Evolutionary conservation across 2,888 invertebrate genomes (phyloP).

Genomic region (Drosophila austrosaltans): DNA sequence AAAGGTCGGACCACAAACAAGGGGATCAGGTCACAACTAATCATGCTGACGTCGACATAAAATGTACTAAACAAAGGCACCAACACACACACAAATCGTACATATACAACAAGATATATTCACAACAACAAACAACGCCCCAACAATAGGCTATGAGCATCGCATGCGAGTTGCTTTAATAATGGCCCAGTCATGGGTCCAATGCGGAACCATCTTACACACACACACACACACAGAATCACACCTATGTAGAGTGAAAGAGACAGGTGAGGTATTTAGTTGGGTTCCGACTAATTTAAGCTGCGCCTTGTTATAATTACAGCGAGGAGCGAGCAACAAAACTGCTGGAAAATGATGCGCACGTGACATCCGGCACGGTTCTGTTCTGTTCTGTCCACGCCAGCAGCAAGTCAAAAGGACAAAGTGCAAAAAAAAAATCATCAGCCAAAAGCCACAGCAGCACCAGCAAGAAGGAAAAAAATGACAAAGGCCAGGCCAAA

Average conservation of each 20-base stretch:
- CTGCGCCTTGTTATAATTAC: constrained; percentile 68
- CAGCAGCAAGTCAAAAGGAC: constrained; percentile 35
- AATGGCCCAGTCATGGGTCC: constrained; percentile 24
- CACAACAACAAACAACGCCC: constrained; percentile 45
- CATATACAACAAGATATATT: not conserved
- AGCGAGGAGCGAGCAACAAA: constrained; percentile 47
- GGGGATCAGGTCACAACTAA: constrained; percentile 52
- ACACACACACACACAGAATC: not conserved
- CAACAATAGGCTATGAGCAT: constrained; percentile 49
- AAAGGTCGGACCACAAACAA: constrained; percentile 43
- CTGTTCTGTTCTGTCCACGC: not conserved
- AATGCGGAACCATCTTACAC: constrained; percentile 21
- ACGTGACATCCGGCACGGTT: constrained; percentile 68
- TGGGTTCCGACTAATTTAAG: constrained; percentile 67
- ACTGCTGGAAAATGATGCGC: constrained; percentile 73
- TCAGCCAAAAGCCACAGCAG: constrained; percentile 39
- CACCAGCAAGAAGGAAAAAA: constrained; percentile 11
- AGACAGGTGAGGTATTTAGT: constrained; percentile 25
- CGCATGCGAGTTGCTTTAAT: constrained; percentile 39
- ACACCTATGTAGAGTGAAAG: not conserved
- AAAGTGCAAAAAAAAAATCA: constrained; percentile 36
- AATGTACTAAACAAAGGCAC: constrained; percentile 51
- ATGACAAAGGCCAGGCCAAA: constrained; percentile 56
- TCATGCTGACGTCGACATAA: constrained; percentile 72
- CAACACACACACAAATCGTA: constrained; percentile 10